Conservation (phyloP, 2,797 vertebrate genomes). For the Microtus obscurus region DNA sequence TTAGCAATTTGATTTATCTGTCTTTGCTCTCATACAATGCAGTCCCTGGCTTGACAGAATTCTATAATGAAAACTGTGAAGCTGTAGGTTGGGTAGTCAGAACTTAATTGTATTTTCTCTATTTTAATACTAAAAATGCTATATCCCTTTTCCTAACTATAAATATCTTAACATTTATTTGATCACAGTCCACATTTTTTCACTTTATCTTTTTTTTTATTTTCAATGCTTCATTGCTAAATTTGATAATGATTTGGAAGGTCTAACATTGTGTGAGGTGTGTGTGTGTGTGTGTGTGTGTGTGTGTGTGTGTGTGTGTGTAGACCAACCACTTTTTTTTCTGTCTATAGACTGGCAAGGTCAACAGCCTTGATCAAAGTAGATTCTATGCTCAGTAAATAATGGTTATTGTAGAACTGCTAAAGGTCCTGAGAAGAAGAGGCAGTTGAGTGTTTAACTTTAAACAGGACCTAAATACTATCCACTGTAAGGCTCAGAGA, state of each 20-base stretch:
- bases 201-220: neutral
- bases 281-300: neutral
- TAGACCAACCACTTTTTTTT: neutral
- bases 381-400: neutral
- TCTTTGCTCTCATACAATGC: neutral
- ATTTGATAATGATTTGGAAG: neutral
- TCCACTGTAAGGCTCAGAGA: neutral
- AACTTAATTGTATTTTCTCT: neutral
- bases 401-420: too few species aligned
- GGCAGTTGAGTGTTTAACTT: neutral
- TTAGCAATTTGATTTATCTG: neutral
- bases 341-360: too few species aligned
- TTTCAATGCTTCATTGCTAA: neutral
- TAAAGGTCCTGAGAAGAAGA: neutral
- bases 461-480: too few species aligned
- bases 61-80: neutral
- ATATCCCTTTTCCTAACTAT: neutral
- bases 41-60: neutral
- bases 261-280: neutral
- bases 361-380: neutral
- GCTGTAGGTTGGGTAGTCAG: neutral
- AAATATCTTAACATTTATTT: neutral
- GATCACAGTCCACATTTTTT: too few species aligned
- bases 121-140: neutral
- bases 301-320: neutral